Base-by-base conservation (phyloP, 2,888 invertebrate genomes). In the Volucella bombylans region DNA sequence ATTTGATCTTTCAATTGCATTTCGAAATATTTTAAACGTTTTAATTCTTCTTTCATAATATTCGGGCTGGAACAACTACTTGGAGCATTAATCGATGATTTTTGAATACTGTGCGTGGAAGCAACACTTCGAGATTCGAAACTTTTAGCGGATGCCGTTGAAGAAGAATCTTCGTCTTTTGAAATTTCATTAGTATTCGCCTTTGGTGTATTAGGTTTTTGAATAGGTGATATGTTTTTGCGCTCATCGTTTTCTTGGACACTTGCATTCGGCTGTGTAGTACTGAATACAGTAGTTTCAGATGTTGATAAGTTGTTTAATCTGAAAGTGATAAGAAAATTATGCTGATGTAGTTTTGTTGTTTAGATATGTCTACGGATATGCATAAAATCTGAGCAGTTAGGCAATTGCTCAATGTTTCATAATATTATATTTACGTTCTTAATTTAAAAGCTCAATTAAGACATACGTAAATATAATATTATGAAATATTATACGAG, bases 1-100 rank as follows among this genome's bases (percentile, higher is more conserved):
- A 92, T 90, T 87, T 91, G 91, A 83, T 92, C 92, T 61, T 89
- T 91, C 6, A 92, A 87, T 14, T 92, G 91, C 39, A 91, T 86
- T 86, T 92, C 91, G 82, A 91, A 90, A 76, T 89, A 89, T 86
- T 91, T 91, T 23, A 92, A 87, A 55, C 91, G 90, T 80, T 92
- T 92, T 3, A 92, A 87, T 81, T 92, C 92, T 76, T 91, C 92
- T 81, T 91, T 90, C 31, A 91, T 85, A 4, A 86, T 87, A 81
- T 89, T 90, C n/a, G 91, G 90, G 83, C 90, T 90, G 23, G 88
- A 88, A 71, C 89, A 89, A 39, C 73, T 88, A 62, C 88, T 88
- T 23, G 87, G 76, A 49, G 88, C 88, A 54, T 87, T 87, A 23
- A 88, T 87, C 14, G 87, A 87, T 73, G 89, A 89, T 15, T 88